Evolutionary conservation across 2,888 invertebrate genomes (phyloP).

Genomic region (Aphrophora alni): DNA sequence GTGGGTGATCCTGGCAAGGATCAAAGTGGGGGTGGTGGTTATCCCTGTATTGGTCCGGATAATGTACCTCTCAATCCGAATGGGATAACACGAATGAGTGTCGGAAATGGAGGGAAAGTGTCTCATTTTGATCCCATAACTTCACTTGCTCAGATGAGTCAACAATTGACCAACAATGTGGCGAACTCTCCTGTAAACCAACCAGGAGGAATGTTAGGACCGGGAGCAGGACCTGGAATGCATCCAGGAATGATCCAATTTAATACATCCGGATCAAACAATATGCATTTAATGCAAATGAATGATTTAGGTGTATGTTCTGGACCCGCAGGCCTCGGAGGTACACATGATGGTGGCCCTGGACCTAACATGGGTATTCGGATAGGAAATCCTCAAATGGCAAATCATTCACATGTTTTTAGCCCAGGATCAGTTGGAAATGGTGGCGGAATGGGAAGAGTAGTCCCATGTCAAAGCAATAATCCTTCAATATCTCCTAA

Average conservation of each 20-base stretch:
- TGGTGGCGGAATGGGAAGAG: constrained; percentile 56
- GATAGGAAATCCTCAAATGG: constrained; percentile 36
- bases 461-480: constrained; percentile 47
- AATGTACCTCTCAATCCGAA: constrained; percentile 56
- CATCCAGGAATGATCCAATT: constrained; percentile 64
- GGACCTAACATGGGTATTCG: constrained; percentile 23
- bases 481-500: constrained; percentile 52
- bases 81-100: constrained; percentile 52
- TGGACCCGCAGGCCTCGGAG: constrained; percentile 10
- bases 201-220: constrained; percentile 56
- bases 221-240: constrained; percentile 56
- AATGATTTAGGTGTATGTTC: constrained; percentile 58
- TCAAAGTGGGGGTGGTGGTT: constrained; percentile 38
- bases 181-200: constrained; percentile 66
- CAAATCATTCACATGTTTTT: constrained; percentile 35
- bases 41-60: constrained; percentile 52
- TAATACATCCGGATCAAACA: constrained; percentile 61
- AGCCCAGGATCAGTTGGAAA: constrained; percentile 36
- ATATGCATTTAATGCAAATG: constrained; percentile 59
- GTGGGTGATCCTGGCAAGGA: constrained; percentile 28
- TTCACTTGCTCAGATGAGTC: constrained; percentile 93
- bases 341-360: constrained; percentile 18
- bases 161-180: constrained; percentile 83
- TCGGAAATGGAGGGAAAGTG: constrained; percentile 57
- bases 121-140: constrained; percentile 91